Conservation (phyloP, 2,113 vertebrate genomes). For the Chelonoidis abingdonii region DNA sequence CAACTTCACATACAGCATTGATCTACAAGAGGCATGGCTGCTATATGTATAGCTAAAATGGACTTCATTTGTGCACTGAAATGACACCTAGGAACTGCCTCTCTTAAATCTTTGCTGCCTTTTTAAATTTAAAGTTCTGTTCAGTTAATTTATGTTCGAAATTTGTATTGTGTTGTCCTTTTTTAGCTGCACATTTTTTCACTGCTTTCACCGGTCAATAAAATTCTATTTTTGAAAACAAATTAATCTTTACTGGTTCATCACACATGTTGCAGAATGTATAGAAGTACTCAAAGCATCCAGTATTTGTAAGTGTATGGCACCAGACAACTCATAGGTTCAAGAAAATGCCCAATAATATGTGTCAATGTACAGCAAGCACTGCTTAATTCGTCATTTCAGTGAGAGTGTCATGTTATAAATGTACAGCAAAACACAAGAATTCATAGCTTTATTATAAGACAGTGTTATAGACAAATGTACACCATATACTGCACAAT, state of each 20-base stretch:
- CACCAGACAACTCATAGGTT: neutral
- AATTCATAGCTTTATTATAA: neutral
- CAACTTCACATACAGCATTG: neutral
- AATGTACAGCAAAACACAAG: neutral
- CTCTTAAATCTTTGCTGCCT: neutral
- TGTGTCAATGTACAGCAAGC: neutral
- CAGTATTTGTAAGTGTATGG: neutral
- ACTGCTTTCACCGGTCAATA: neutral
- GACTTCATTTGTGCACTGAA: neutral
- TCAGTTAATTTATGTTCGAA: neutral
- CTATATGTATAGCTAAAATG: neutral
- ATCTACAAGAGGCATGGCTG: neutral
- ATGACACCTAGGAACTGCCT: neutral
- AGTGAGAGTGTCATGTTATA: neutral
- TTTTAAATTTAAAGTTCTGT: neutral
- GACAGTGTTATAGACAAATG: neutral
- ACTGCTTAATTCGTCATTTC: neutral
- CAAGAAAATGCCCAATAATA: neutral
- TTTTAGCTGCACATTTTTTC: neutral
- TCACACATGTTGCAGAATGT: neutral
- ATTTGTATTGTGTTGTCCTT: neutral
- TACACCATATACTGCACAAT: neutral
- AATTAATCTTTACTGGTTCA: neutral
- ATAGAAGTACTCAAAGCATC: neutral
- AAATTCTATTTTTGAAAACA: neutral